Evolutionary conservation across 64 coral and sea anemone genomes (phyloP).

Genomic region (Dendrophyllia cribrosa): DNA sequence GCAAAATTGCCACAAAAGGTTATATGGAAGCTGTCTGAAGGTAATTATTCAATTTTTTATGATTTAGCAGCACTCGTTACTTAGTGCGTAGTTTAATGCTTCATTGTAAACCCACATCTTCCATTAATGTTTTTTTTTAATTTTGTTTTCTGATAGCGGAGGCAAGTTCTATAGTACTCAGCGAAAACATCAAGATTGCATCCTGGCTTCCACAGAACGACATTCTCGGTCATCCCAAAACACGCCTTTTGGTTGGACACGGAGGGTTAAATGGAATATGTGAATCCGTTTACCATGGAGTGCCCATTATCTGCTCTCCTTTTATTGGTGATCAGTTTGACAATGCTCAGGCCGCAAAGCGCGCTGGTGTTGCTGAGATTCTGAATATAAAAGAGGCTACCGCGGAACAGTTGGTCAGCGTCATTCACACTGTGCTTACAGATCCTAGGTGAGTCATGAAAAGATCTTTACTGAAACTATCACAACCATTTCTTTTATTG

Average conservation of each 20-base stretch:
- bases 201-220: conserved; percentile 60
- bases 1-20: conserved; percentile 14
- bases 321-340: conserved; percentile 47
- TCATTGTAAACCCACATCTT: too few species aligned
- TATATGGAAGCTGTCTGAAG: neutral
- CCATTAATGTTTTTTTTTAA: too few species aligned
- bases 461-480: too few species aligned
- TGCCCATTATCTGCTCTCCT: conserved; percentile 31
- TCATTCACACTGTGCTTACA: neutral
- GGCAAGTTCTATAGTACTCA: neutral
- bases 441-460: neutral
- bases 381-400: neutral
- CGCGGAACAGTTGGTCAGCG: neutral
- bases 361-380: conserved; percentile 7
- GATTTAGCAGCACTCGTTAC: too few species aligned
- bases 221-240: conserved; percentile 42
- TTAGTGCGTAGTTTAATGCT: too few species aligned
- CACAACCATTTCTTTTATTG: too few species aligned
- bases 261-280: conserved; percentile 33
- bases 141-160: neutral
- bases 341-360: conserved; percentile 6
- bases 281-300: conserved; percentile 44
- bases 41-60: too few species aligned
- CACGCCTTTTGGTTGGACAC: conserved; percentile 36
- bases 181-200: conserved; percentile 26